Evolutionary conservation across 2,888 invertebrate genomes (phyloP).

Genomic region (Torymus auratus): DNA sequence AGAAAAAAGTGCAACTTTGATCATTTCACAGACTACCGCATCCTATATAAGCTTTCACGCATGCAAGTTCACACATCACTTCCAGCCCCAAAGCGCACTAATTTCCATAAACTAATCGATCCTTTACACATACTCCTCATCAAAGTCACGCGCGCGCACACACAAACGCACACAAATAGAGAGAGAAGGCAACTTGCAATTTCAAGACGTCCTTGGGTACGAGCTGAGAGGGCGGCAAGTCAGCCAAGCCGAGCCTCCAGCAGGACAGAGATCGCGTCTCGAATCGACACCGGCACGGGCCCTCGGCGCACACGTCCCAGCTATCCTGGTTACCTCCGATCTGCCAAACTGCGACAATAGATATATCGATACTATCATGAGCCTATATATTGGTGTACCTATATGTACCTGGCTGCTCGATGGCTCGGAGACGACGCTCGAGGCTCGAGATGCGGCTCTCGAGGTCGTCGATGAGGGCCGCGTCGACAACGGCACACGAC

Average conservation of each 20-base stretch:
- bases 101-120: too few relatives aligned
- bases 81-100: too few relatives aligned
- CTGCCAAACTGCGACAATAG: constrained; percentile 80
- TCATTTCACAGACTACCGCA: too few relatives aligned
- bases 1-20: too few relatives aligned
- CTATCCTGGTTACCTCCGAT: constrained; percentile 78
- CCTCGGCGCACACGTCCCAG: constrained; percentile 81
- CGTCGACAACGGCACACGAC: neutral
- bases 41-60: too few relatives aligned
- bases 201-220: constrained; percentile 82
- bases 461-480: constrained; percentile 65
- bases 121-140: too few relatives aligned
- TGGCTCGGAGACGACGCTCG: constrained; percentile 82
- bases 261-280: constrained; percentile 83
- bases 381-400: neutral
- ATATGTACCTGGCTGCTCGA: constrained; percentile 83
- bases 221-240: constrained; percentile 81
- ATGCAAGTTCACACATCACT: too few relatives aligned
- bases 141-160: too few relatives aligned
- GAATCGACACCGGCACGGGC: constrained; percentile 83
- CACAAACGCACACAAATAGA: too few relatives aligned
- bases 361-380: neutral
- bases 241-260: constrained; percentile 81
- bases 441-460: constrained; percentile 74
- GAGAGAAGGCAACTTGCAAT: constrained; percentile 78